Base-by-base conservation (phyloP, 2,113 vertebrate genomes). In the Tachycineta bicolor region DNA sequence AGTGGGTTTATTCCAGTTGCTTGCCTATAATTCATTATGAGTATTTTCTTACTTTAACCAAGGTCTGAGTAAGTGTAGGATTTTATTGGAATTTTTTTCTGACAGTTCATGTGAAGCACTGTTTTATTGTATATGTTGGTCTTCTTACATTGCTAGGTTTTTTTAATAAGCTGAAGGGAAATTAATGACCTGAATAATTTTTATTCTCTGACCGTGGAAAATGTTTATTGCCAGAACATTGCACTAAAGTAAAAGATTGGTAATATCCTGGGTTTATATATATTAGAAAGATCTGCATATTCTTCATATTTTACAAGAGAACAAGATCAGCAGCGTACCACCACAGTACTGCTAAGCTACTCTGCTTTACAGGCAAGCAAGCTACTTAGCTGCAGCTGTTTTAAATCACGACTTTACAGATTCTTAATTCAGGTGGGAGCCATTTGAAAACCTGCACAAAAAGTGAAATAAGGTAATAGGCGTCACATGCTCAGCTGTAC, bases 401-500 rank as follows among this genome's bases (percentile, higher is more conserved):
- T 93, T 94, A 92, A 95, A 96, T 96, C 70, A 90, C 8, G 37
- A 43, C 85, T 92, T 95, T 26, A 50, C 37, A 46, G 75, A 62
- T 82, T 76, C 74, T 79, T 52, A 76, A 64, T 47, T 93, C 92
- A 91, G 85, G 85, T 95, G 90, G 94, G 88, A 95, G 67, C 44
- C 5, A 1, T 82, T 56, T 79, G 67, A 84, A 83, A 83, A 90
- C 46, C 73, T 62, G 12, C 75, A 80, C 37, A 60, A 47, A 75
- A 93, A 53, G 29, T 76, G 55, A 90, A 76, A 88, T 69, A 75
- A 75, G 74, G 34, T 47, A 43, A 55, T 41, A 81, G 44, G 18
- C 47, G 55, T 67, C 64, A 59, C 73, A 63, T 2, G 5, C 33
- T 80, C 55, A 75, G 25, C 33, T 70, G 39, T 22, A 28, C 14